A percentile compares a stretch with the other conserved stretches of the same genome.
Evolutionary conservation across 2,888 invertebrate genomes (phyloP).

Genomic region (Phasia obesa): DNA sequence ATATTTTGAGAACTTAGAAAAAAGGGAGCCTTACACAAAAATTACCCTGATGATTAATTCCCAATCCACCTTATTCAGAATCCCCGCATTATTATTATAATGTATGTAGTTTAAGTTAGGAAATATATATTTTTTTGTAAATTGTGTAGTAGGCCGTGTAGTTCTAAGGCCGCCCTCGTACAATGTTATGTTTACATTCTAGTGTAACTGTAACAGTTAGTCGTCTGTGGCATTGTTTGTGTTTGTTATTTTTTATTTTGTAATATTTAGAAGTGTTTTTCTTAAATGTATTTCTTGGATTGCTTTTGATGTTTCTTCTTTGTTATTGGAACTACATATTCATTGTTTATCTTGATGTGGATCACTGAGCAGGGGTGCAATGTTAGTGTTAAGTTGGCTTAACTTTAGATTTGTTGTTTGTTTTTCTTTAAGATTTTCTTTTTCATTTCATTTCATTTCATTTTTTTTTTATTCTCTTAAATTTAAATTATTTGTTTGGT

Average conservation of each 20-base stretch:
- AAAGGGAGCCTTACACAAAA: too few species aligned
- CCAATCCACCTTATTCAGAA: too few species aligned
- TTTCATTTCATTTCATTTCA: background rate
- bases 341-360: background rate
- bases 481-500: constrained; percentile 10
- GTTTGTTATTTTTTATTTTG: constrained; percentile 30
- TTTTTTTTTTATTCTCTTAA: background rate
- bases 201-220: too few species aligned
- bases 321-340: constrained; percentile 8
- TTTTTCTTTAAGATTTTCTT: background rate
- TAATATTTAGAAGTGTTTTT: constrained; percentile 48
- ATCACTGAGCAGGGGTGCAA: background rate
- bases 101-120: too few species aligned
- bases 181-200: too few species aligned
- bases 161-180: background rate
- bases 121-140: too few species aligned
- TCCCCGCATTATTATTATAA: too few species aligned
- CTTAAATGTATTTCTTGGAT: constrained; percentile 1
- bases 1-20: too few species aligned
- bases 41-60: too few species aligned
- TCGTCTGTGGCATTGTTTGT: background rate
- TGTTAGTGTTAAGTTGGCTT: constrained; percentile 18
- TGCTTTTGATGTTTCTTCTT: constrained; percentile 12
- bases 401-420: constrained; percentile 47
- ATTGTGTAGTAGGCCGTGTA: too few species aligned